Evolutionary conservation across 1,140 invertebrate genomes (phyloP), one percentile per base, ranked within the genome.

Genomic region (Platorchestia sp.): DNA sequence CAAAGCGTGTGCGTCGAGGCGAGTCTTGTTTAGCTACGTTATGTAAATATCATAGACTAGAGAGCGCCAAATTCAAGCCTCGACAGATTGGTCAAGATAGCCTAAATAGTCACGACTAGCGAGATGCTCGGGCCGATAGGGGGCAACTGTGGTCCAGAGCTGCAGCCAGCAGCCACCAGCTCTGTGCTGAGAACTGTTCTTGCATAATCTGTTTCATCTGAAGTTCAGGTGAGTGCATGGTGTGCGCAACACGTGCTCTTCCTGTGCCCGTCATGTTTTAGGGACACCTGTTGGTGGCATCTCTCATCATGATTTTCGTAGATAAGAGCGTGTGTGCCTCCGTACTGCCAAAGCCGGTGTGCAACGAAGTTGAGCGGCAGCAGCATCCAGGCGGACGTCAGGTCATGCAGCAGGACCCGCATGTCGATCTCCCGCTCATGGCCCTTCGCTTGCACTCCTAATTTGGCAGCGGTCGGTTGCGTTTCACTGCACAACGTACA

Each of bases 31-130:
- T 93, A 40, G 43, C 44, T 16, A 45, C 7, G 44, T 45, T 93
- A 93, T 93, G 91, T 93, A 93, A 93, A 93, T 93, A 93, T 93
- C 87, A 89, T 44, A 89, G 41, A 89, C 87, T 89, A 36, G 59
- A 75, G 59, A 75, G 59, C 59, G 59, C 59, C 27, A 75, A 22
- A 41, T 27, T 89, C 87, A 89, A 44, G 87, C 10, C 59, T 89
- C 41, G 41, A 89, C 87, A 41, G 87, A 89, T 89, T 89, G 87
- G 41, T 89, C 87, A 89, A 89, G 87, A 89, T 89, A 89, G 87
- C 87, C 87, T 89, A 89, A 89, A 89, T 89, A 89, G 87, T 89
- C 87, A 89, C 87, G 87, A 89, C 87, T 27, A 42, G 87, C 43
- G 87, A 89, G 87, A 89, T 89, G 87, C 41, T 89, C 87, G n/a